Evolutionary conservation across 2,797 vertebrate genomes (phyloP).

Genomic region (Pangasius mekongensis): DNA sequence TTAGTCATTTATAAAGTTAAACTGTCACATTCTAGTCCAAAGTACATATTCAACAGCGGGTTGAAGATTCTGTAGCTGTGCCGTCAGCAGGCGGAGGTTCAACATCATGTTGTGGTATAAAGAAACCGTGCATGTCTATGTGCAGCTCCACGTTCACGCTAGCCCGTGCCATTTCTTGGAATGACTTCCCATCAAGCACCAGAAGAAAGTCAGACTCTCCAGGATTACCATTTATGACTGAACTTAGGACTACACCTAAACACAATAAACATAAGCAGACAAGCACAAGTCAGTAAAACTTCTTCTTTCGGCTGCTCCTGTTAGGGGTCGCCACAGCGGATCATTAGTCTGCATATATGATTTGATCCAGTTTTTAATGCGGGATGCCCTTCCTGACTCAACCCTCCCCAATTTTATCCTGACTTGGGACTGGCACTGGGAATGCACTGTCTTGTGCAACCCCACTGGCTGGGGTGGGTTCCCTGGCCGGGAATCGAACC

Average conservation of each 20-base stretch:
- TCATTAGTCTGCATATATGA: no score
- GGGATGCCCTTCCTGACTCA: no score
- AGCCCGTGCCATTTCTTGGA: slow-evolving; percentile 87
- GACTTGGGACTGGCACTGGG: no score
- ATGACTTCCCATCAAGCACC: slow-evolving; percentile 85
- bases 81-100: neutral
- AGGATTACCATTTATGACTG: slow-evolving; percentile 77
- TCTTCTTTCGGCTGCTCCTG: no score
- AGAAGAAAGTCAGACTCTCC: slow-evolving; percentile 81
- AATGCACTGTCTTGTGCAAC: no score
- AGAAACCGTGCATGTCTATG: slow-evolving; percentile 88
- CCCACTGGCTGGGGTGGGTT: no score
- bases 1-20: neutral
- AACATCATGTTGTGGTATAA: slow-evolving; percentile 74
- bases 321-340: no score
- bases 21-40: neutral
- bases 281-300: neutral
- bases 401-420: no score
- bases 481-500: no score
- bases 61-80: neutral
- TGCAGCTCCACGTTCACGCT: slow-evolving; percentile 75
- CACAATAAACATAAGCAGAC: slow-evolving; percentile 8
- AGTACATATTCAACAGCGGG: neutral
- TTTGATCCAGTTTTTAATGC: no score
- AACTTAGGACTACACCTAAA: slow-evolving; percentile 83